Conservation (phyloP, 2,797 vertebrate genomes). For the Menidia menidia region DNA sequence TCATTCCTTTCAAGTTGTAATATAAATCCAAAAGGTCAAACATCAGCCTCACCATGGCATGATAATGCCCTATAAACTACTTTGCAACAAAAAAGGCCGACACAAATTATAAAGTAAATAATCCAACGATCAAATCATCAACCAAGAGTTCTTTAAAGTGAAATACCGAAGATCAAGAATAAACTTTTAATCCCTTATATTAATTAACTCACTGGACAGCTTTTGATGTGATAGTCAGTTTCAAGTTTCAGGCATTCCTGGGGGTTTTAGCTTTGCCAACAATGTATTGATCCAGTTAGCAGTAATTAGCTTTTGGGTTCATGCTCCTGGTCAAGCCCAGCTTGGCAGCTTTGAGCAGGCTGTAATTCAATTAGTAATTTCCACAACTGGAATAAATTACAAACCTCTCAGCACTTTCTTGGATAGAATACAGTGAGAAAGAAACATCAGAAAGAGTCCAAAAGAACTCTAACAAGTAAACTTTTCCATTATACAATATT, state of each 20-base stretch:
- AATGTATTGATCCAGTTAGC: slow-evolving; percentile 48
- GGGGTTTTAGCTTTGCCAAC: slow-evolving; percentile 11
- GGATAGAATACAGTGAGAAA: neutral
- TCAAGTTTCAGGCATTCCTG: slow-evolving; percentile 10
- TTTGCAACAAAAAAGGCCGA: neutral
- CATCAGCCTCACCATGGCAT: neutral
- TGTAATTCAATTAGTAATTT: slow-evolving; percentile 33
- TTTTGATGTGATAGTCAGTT: neutral
- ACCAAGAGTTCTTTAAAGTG: neutral
- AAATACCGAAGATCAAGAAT: too few relatives aligned
- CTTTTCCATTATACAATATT: slow-evolving; percentile 9
- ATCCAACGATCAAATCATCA: neutral
- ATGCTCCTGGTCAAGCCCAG: slow-evolving; percentile 49
- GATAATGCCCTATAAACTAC: neutral
- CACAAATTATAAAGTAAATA: too few relatives aligned
- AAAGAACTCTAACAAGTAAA: slow-evolving; percentile 10
- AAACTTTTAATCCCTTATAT: neutral
- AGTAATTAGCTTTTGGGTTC: slow-evolving; percentile 16
- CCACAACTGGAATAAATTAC: slow-evolving; percentile 26
- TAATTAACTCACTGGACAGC: neutral
- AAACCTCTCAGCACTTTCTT: slow-evolving; percentile 25
- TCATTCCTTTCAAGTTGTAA: too few relatives aligned
- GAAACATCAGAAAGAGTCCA: slow-evolving; percentile 8
- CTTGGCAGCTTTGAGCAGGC: slow-evolving; percentile 35
- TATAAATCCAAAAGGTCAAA: neutral